Evolutionary conservation across 2,113 vertebrate species (phyloP).

Genomic region (Chloropsis hardwickii): DNA sequence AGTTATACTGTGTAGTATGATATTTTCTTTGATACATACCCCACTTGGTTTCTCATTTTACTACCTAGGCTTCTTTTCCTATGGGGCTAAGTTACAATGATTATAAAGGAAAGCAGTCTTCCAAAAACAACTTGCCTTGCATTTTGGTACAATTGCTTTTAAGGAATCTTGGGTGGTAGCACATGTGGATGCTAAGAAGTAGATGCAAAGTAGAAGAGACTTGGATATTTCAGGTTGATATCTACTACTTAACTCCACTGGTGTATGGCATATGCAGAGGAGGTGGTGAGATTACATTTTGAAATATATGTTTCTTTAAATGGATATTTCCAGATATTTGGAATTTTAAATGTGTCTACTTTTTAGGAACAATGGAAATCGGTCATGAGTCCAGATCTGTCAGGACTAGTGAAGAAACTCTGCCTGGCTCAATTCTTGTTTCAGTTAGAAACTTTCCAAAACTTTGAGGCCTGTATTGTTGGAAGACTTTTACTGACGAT

Average conservation of each 20-base stretch:
- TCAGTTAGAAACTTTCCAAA: neutral
- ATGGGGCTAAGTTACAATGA: neutral
- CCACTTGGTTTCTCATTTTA: neutral
- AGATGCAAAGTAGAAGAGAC: neutral
- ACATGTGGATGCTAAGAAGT: neutral
- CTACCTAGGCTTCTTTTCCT: neutral
- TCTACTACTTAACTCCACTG: neutral
- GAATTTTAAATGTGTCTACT: neutral
- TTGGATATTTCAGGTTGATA: neutral
- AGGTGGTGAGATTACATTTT: neutral
- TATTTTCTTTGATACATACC: neutral
- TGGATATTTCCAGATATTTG: neutral
- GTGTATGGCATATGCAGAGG: neutral
- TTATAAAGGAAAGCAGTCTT: neutral
- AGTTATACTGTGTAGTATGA: neutral
- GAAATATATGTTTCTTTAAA: neutral
- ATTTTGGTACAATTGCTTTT: neutral
- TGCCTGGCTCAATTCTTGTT: neutral
- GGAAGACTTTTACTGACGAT: neutral
- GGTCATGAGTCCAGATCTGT: neutral
- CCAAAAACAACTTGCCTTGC: neutral
- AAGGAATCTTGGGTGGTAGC: neutral
- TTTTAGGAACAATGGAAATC: neutral
- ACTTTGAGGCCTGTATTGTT: neutral
- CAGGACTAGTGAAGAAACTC: neutral